Conservation (phyloP, 2,113 vertebrate genomes). For the Ceratotherium simum region DNA sequence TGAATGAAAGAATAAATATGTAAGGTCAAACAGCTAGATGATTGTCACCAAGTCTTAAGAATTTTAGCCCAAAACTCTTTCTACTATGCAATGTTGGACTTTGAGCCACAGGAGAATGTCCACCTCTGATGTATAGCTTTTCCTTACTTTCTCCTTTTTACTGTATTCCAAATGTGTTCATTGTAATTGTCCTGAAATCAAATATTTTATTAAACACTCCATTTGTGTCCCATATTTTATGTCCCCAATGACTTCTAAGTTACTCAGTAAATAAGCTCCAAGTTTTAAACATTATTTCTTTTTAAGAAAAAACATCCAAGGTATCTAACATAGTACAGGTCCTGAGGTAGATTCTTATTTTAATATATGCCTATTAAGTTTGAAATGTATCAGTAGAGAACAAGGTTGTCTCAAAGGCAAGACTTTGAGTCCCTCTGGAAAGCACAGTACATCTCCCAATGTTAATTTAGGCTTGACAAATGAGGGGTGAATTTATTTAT, state of each 20-base stretch:
- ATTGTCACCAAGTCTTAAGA: not conserved
- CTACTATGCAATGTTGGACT: not conserved
- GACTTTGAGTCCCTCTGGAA: not conserved
- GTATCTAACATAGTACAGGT: not conserved
- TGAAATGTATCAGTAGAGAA: conserved; percentile 7
- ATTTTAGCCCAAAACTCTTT: not conserved
- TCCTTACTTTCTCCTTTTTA: not conserved
- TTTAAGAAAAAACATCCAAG: conserved; percentile 17
- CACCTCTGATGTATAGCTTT: not conserved
- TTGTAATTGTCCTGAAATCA: not conserved
- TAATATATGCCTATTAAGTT: conserved; percentile 9
- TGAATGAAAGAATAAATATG: not conserved
- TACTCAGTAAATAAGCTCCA: not conserved
- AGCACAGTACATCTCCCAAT: not conserved
- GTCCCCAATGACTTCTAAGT: not conserved
- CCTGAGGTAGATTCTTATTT: conserved; percentile 1
- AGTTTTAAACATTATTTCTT: not conserved
- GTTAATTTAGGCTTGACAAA: conserved; percentile 71
- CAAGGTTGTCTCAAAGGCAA: conserved; percentile 39
- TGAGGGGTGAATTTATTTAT: conserved; percentile 64
- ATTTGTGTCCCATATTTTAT: not conserved
- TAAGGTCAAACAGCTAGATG: not conserved
- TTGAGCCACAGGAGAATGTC: not conserved
- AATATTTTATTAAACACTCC: not conserved
- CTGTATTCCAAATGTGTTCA: not conserved